These are phyloP conservation scores for Platycercus adscitus DNA, from an alignment of 2,113 vertebrate genomes.

Conservation along the genomic window DNA sequence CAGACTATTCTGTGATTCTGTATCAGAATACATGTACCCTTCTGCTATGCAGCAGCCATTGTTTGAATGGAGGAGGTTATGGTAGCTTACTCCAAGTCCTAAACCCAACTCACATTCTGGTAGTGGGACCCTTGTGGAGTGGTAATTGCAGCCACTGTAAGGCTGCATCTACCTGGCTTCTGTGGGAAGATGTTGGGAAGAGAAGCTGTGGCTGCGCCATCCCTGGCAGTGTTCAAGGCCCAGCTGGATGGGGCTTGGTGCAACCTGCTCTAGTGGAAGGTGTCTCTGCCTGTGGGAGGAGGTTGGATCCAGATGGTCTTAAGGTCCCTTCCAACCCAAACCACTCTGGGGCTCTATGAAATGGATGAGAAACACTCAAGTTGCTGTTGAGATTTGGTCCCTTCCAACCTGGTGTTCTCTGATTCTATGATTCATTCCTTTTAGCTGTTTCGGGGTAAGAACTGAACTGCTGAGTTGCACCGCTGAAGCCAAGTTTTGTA, in stretches of 20 bases:
- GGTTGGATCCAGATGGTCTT: not conserved
- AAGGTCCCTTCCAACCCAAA: not conserved
- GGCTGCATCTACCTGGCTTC: not conserved
- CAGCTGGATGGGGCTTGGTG: not conserved
- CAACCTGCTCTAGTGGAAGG: not conserved
- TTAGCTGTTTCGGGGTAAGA: accelerated
- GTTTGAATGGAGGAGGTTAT: not conserved
- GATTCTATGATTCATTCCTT: not conserved
- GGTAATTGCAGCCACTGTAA: not conserved
- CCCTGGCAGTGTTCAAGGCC: not conserved
- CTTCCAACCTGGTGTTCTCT: not conserved
- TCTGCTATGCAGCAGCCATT: accelerated
- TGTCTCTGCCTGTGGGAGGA: not conserved
- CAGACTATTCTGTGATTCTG: not conserved
- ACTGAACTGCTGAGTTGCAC: not conserved
- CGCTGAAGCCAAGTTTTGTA: not conserved
- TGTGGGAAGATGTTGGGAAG: accelerated
- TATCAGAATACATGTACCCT: accelerated
- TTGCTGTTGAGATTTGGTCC: accelerated
- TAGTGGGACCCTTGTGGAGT: not conserved
- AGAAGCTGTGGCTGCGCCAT: not conserved
- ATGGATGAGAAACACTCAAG: not conserved
- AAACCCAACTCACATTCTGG: accelerated
- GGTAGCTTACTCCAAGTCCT: not conserved
- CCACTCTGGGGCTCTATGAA: not conserved